These are phyloP conservation scores for Gortyna flavago DNA, from an alignment of 2,888 invertebrate species.

Conservation along the genomic window DNA sequence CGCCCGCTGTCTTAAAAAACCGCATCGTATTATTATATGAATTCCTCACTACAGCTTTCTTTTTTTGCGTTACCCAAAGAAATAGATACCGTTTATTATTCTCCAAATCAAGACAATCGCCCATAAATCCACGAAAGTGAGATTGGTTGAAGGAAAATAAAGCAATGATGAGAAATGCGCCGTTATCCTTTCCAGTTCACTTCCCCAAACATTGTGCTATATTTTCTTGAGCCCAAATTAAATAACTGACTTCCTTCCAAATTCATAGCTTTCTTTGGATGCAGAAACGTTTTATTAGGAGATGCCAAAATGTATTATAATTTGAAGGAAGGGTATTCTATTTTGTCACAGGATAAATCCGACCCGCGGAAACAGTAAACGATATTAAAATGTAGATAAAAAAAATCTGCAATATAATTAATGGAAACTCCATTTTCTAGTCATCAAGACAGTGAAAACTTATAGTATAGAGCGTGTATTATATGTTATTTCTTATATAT, in stretches of 20 bases:
- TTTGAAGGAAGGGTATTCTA: neutral
- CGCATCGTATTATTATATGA: neutral
- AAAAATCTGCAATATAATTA: neutral
- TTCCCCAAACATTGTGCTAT: conserved; percentile 26
- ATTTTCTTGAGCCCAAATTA: conserved; percentile 2
- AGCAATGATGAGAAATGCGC: conserved; percentile 13
- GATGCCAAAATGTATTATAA: conserved; percentile 1
- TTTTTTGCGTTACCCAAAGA: neutral
- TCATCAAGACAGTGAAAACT: neutral
- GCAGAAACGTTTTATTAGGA: conserved; percentile 14
- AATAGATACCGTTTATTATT: conserved; percentile 13
- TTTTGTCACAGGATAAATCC: neutral
- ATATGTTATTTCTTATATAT: too few species aligned
- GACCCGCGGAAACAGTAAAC: too few species aligned
- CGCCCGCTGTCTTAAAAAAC: neutral
- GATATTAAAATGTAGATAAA: neutral
- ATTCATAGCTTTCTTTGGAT: conserved; percentile 15
- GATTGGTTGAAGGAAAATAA: conserved; percentile 20
- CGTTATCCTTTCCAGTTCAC: conserved; percentile 4
- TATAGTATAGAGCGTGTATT: too few species aligned
- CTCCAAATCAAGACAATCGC: conserved; percentile 23
- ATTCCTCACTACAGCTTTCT: neutral
- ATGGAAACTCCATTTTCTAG: neutral
- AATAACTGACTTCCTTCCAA: conserved; percentile 17
- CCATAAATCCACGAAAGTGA: conserved; percentile 21